Percentiles rank a stretch among this genome's conserved stretches.
These are phyloP conservation scores for Malthinus seriepunctatus DNA, from an alignment of 2,888 invertebrate species.

Conservation along the genomic window DNA sequence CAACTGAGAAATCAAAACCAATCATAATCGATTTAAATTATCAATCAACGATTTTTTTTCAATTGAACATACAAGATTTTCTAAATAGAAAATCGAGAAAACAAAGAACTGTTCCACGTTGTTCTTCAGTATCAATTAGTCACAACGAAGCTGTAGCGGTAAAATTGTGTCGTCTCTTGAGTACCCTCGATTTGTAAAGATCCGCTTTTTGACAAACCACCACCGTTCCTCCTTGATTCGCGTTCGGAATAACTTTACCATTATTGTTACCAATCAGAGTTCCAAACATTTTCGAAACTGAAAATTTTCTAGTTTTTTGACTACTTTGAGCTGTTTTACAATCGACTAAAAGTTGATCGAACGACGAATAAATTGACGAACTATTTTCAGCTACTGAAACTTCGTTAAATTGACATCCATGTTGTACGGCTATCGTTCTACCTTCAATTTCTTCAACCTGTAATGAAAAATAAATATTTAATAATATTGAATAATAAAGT, in stretches of 20 bases:
- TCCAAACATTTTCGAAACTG: constrained; percentile 79
- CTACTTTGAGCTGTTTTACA: constrained; percentile 58
- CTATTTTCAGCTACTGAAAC: constrained; percentile 83
- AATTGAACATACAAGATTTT: constrained; percentile 26
- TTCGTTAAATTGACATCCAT: constrained; percentile 76
- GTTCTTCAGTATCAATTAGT: constrained; percentile 55
- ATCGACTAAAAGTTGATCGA: constrained; percentile 70
- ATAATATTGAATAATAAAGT: too few relatives aligned
- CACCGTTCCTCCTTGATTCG: constrained; percentile 60
- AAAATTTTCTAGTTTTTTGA: constrained; percentile 71
- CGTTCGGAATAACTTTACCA: constrained; percentile 48
- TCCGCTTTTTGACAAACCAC: constrained; percentile 65
- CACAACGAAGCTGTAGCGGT: constrained; percentile 70
- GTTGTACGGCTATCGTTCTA: constrained; percentile 66
- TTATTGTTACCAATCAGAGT: constrained; percentile 65
- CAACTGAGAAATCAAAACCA: constrained; percentile 46
- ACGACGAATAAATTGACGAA: constrained; percentile 71
- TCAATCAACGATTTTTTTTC: constrained; percentile 1
- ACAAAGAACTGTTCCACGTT: constrained; percentile 41
- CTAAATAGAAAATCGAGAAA: constrained; percentile 24
- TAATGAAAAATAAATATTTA: constrained; percentile 40
- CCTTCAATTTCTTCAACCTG: constrained; percentile 76
- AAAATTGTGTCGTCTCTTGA: constrained; percentile 62
- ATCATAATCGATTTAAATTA: constrained; percentile 1
- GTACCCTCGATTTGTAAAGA: constrained; percentile 60